These are phyloP conservation scores for Protonibea diacanthus DNA, from an alignment of 2,797 vertebrate genomes.

Conservation along the genomic window DNA sequence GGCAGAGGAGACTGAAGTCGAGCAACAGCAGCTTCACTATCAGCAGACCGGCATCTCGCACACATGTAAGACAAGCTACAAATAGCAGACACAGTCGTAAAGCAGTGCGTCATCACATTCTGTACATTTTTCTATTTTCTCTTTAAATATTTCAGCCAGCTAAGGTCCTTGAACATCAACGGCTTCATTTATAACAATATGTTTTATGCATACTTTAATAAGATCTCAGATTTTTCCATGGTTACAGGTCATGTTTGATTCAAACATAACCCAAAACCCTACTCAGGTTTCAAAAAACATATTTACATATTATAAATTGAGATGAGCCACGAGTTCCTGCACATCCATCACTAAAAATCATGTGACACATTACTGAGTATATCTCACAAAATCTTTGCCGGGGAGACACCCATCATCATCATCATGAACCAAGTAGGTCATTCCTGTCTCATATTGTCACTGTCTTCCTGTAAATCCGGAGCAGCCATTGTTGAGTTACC, in stretches of 20 bases:
- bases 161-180: constrained; percentile 13
- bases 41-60: constrained; percentile 71
- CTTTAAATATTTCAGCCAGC: background rate
- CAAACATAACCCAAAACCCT: background rate
- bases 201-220: background rate
- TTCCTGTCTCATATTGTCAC: constrained; percentile 2
- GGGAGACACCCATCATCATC: constrained; percentile 2
- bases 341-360: background rate
- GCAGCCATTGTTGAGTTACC: constrained; percentile 13
- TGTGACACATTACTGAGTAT: background rate
- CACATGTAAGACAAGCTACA: constrained; percentile 65
- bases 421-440: constrained; percentile 5
- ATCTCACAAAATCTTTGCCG: background rate
- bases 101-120: constrained; percentile 41
- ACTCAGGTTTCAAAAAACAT: background rate
- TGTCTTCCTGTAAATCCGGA: constrained; percentile 21
- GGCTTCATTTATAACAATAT: background rate
- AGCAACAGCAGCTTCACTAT: constrained; percentile 76
- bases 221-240: background rate
- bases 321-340: background rate
- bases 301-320: background rate
- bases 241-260: background rate
- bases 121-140: constrained; percentile 47
- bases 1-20: constrained; percentile 72
- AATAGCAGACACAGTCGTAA: constrained; percentile 33